Conservation (phyloP, 2,888 invertebrate species). For the Amblyjoppa proteus region DNA sequence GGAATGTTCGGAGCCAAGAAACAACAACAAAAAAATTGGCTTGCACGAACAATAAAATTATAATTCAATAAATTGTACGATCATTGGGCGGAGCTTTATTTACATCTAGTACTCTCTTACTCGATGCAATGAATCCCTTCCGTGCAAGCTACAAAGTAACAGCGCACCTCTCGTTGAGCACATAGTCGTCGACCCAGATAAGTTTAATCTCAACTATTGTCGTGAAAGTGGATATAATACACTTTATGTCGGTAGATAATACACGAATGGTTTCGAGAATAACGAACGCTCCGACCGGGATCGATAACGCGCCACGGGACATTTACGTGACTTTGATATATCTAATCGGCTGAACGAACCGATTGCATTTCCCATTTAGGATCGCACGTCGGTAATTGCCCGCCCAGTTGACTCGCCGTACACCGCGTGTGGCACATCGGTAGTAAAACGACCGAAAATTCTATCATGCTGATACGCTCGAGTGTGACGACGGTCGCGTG, state of each 20-base stretch:
- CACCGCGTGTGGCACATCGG: not conserved
- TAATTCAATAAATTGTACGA: no score
- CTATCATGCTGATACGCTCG: slow-evolving; percentile 38
- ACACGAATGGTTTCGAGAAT: not conserved
- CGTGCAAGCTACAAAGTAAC: not conserved
- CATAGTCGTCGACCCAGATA: slow-evolving; percentile 1
- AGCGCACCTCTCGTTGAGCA: not conserved
- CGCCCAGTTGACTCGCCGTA: not conserved
- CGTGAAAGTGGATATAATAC: not conserved
- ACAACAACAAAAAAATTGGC: not conserved
- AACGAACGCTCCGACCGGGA: not conserved
- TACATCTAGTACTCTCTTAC: not conserved
- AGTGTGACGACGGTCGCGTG: slow-evolving; percentile 35
- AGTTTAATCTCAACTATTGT: not conserved
- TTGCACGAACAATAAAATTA: no score
- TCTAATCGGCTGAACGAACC: slow-evolving; percentile 36
- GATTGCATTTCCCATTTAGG: not conserved
- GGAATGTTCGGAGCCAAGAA: slow-evolving; percentile 79
- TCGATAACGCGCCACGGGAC: not conserved
- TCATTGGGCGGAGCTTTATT: not conserved
- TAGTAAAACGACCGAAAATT: slow-evolving; percentile 1
- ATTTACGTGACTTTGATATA: slow-evolving; percentile 25
- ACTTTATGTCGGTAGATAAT: not conserved
- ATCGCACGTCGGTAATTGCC: not conserved
- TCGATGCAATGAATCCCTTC: not conserved